Conservation (phyloP, 2,797 vertebrate genomes). For the Hoplostethus mediterraneus region DNA sequence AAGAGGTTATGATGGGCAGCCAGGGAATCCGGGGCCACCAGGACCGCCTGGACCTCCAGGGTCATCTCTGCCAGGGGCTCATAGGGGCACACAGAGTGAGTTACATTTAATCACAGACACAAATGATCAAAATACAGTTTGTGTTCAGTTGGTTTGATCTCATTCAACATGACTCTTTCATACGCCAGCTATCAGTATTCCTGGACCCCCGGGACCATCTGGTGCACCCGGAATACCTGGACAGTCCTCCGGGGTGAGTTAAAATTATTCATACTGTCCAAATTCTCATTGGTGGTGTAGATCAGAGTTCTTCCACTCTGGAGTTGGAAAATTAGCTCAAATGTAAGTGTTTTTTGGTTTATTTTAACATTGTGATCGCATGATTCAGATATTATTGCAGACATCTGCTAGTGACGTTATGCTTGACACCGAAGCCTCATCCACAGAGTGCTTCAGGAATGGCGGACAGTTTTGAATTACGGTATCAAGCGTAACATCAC, state of each 20-base stretch:
- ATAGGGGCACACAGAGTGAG: constrained; percentile 81
- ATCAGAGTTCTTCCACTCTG: no score
- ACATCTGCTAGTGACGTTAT: no score
- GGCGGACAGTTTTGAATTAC: no score
- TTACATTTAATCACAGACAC: background rate
- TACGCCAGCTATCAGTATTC: constrained; percentile 86
- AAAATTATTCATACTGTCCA: background rate
- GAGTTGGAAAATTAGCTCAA: no score
- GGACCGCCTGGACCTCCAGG: constrained; percentile 87
- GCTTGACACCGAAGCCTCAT: no score
- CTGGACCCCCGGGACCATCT: constrained; percentile 92
- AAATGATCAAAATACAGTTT: background rate
- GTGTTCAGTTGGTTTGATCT: background rate
- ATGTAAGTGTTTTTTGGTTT: no score
- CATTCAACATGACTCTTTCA: constrained; percentile 16
- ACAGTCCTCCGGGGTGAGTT: constrained; percentile 86
- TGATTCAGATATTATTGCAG: no score
- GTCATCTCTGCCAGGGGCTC: constrained; percentile 71
- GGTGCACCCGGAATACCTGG: constrained; percentile 90
- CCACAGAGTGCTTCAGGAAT: no score
- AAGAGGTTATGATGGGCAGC: constrained; percentile 87
- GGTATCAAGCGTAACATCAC: no score
- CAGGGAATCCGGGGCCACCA: constrained; percentile 85
- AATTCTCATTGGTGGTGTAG: background rate
- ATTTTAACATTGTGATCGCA: no score